Evolutionary conservation across 2,888 invertebrate species (phyloP).

Genomic region (Incurvaria masculella): DNA sequence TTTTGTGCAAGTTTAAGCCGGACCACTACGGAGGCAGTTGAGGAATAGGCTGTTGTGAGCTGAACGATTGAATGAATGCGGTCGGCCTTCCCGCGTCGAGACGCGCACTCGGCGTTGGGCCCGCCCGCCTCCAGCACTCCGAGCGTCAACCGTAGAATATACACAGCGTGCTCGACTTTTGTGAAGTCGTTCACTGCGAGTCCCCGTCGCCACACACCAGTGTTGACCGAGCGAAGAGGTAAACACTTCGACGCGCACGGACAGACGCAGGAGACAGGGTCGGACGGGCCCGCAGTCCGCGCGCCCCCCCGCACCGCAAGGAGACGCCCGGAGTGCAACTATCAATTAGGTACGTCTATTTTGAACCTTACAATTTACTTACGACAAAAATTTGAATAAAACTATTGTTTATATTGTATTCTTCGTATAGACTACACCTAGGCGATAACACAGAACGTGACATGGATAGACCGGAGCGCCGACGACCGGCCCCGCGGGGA

Average conservation of each 20-base stretch:
- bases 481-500: slow-evolving; percentile 15
- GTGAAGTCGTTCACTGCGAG: no score
- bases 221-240: no score
- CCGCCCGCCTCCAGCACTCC: no score
- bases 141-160: no score
- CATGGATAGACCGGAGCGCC: slow-evolving; percentile 7
- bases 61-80: slow-evolving; percentile 34
- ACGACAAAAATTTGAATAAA: slow-evolving; percentile 1
- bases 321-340: neutral
- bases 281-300: neutral
- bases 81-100: no score
- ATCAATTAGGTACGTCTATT: neutral
- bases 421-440: slow-evolving; percentile 1
- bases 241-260: no score
- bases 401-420: slow-evolving; percentile 1
- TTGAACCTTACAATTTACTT: neutral
- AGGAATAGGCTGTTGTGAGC: no score
- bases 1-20: no score
- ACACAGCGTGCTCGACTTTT: no score
- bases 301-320: neutral
- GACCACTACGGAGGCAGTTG: no score
- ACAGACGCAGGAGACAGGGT: neutral
- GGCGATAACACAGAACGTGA: slow-evolving; percentile 1
- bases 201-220: no score
- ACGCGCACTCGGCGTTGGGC: no score